Evolutionary conservation across 2,888 invertebrate species (phyloP), one percentile per base, ranked within the genome.

Genomic region (Xanthorhoe designata): DNA sequence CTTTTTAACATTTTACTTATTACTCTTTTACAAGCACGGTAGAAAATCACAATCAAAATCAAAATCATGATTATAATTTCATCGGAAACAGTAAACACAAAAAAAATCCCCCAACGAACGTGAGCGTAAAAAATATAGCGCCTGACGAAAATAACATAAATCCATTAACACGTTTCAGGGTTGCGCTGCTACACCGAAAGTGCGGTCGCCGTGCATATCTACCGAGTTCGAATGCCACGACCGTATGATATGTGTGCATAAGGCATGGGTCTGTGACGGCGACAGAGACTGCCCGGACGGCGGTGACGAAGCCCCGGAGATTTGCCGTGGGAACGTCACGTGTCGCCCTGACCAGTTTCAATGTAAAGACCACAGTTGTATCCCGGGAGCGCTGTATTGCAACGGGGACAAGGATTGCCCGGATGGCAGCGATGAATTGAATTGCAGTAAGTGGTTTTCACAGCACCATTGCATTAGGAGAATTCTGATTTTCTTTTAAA

Each of bases 341-440:
- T 98, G 98, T 89, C 94, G 97, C 53, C 93, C 96, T 0, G 98
- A 98, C 91, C 97, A 98, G 88, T 98, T 97, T 87, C 97, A 97
- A 81, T 98, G 98, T 86, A 95, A 94, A 56, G 96, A 97, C 90
- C 95, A 95, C 69, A 95, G 95, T 72, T 98, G 98, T 80, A 97
- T 98, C 70, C 95, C 96, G 53, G 97, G 97, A 1, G 95, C 97
- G 73, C 90, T 97, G 72, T 96, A 96, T 76, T 98, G 98, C 87
- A 96, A 97, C 72, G 97, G 98, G 0, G 94, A 95, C 56, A 87
- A 94, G 19, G 98, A 98, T 77, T 98, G 98, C 80, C 88, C 94
- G 0, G 98, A 98, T 88, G 96, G 95, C 73, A 97, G 97, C 78
- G 98, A 98, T 86, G 98, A 98, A 89, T 89, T 95, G 54, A 96